Percentiles rank a stretch among this genome's conserved stretches.
These are phyloP conservation scores for Luidia sarsii DNA, from an alignment of 53 echinoderm and acorn worm genomes.

Conservation along the genomic window DNA sequence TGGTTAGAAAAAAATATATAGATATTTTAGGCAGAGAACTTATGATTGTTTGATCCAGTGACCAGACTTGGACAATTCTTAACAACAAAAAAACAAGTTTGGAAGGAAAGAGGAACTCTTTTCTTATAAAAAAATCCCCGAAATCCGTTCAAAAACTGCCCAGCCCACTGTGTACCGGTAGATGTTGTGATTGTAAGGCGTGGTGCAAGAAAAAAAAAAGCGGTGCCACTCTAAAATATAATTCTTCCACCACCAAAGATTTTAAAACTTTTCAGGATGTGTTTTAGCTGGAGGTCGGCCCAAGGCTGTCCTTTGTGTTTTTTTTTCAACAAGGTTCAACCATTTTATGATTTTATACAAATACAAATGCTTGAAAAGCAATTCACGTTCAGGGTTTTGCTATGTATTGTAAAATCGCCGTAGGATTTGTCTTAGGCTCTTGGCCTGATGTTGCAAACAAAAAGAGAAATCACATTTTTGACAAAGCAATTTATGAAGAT, in stretches of 20 bases:
- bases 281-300: constrained; percentile 44
- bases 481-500: no score
- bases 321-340: constrained; percentile 4
- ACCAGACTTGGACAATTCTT: not conserved
- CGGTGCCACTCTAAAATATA: constrained; percentile 43
- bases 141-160: not conserved
- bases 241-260: constrained; percentile 62
- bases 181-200: constrained; percentile 26
- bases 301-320: constrained; percentile 38
- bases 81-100: not conserved
- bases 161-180: constrained; percentile 7
- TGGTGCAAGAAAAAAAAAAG: constrained; percentile 24
- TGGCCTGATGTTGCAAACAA: no score
- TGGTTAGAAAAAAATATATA: no score
- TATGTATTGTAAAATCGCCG: no score
- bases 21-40: no score
- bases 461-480: no score
- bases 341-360: constrained; percentile 52
- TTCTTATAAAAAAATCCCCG: constrained; percentile 1
- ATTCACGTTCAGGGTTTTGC: constrained; percentile 42
- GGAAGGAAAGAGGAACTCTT: constrained; percentile 24
- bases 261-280: constrained; percentile 28
- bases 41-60: not conserved
- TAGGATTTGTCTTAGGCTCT: no score
- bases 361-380: constrained; percentile 43